Base-by-base conservation (phyloP, 2,888 invertebrate species). In the Willowsia nigromaculata region DNA sequence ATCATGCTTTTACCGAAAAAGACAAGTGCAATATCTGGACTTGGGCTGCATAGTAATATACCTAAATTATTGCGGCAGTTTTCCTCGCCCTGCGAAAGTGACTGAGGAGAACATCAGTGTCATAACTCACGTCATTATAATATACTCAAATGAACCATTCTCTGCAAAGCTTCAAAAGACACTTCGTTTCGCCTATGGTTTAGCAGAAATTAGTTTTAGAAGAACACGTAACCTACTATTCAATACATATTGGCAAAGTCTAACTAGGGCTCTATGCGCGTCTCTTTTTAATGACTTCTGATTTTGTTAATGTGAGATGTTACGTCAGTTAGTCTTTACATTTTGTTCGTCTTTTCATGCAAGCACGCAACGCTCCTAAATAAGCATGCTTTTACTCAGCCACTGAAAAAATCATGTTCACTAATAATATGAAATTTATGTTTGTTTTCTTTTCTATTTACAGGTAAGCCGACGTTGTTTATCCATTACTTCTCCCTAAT, bases 381-480 rank as follows among this genome's bases (percentile, higher is more conserved):
- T 18, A 53, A 18, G 47, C 47, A 2, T 22, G 22, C 15, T 27
- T 4, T 22, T 13, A 59, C 27, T n/a, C n/a, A n/a, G 25, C 18
- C 22, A 43, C 37, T 40, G 13, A 59, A 62, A 27, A 30, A n/a
- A 30, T n/a, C n/a, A 62, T 30, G 15, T 7, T 13, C 4, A 3
- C 13, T 62, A 62, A 47, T 74, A 50, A 27, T 53, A 18, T 80
- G 37, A 56, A 40, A 33, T 56, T 80, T 47, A 30, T 80, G 50
- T 27, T 53, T 37, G 78, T 80, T 56, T 56, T 76, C 7, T 50
- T 50, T 80, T 80, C n/a, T 80, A 30, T 80, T 80, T 80, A 33
- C 78, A 80, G 78, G 78, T 80, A 80, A 80, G 78, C 37, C 9
- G 40, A 56, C 30, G 53, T 68, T 68, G 37, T 68, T 37, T 68